Evolutionary conservation across 2,888 invertebrate genomes (phyloP), one percentile per base, ranked within the genome.

Genomic region (Cordylochernes scorpioides): DNA sequence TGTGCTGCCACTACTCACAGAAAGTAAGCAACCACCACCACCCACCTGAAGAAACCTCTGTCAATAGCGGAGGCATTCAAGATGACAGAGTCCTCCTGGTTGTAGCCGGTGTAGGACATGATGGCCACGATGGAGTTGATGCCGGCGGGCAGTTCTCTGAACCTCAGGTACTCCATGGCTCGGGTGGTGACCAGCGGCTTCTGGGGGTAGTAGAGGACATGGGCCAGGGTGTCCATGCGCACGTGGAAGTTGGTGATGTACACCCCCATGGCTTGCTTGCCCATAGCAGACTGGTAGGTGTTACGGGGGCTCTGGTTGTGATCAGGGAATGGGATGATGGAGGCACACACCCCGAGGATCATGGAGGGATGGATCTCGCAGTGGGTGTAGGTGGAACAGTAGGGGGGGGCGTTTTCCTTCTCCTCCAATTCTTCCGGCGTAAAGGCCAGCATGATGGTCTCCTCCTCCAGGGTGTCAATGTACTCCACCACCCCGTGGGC

Each of bases 251-350:
- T 99, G 4, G 97, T 97, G 45, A 97, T 97, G 52, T 97, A 99
- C 5, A 97, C 91, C 34, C 97, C 97, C 88, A 91, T 91, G 48
- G 88, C 88, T 67, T 97, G 97, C 62, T 99, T 99, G 60, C 97
- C 97, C 97, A 99, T 99, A 75, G 97, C 97, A 62, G 86, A 84
- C 52, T 94, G 97, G 58, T 99, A 99, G 29, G 97, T 99, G 53
- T 99, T 99, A 60, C 97, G 78, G 36, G 97, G 94, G 53, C 86
- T 86, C 53, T 97, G 97, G 54, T 99, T 99, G 60, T 99, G 97
- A 84, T 99, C 97, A 40, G 97, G 97, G 56, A 97, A 99, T 27
- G 97, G 97, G 55, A 99, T 99, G 60, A 99, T 97, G 6, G 91
- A 94, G n/a, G 99, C 97, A 58, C 97, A 99, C 7, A 99, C 97